phyloP scores from a whole-genome alignment of 1,140 invertebrate genomes.

The Atta colombica region DNA sequence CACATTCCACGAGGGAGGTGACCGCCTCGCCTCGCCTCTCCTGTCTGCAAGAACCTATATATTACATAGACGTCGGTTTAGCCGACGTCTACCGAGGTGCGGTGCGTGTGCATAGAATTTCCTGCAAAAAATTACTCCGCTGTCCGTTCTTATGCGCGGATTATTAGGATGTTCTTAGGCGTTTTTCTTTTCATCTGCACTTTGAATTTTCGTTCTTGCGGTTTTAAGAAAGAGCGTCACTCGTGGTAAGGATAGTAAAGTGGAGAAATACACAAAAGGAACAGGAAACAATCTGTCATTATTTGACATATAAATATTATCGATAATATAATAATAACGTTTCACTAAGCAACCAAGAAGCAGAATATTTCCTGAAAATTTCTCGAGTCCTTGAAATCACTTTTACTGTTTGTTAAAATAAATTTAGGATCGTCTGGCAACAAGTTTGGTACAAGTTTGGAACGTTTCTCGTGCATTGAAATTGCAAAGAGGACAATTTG shows the following conservation, averaged over 20 bases:
- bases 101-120: slow-evolving; percentile 58
- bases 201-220: not conserved
- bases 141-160: not conserved
- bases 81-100: slow-evolving; percentile 48
- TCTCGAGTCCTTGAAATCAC: too few relatives aligned
- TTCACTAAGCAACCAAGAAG: too few relatives aligned
- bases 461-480: too few relatives aligned
- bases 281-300: not conserved
- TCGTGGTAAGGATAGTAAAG: not conserved
- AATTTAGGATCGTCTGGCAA: too few relatives aligned
- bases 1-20: slow-evolving; percentile 81
- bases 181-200: not conserved
- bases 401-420: too few relatives aligned
- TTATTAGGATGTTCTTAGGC: slow-evolving; percentile 45
- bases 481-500: not conserved
- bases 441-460: too few relatives aligned
- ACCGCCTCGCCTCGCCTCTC: slow-evolving; percentile 78
- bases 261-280: not conserved
- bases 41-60: slow-evolving; percentile 66
- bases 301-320: not conserved
- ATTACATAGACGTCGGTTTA: slow-evolving; percentile 58
- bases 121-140: slow-evolving; percentile 20
- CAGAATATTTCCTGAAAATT: slow-evolving; percentile 1
- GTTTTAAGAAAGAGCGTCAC: not conserved
- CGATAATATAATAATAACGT: not conserved